phyloP scores from a whole-genome alignment of 1,140 invertebrate species.

The Ruditapes philippinarum region DNA sequence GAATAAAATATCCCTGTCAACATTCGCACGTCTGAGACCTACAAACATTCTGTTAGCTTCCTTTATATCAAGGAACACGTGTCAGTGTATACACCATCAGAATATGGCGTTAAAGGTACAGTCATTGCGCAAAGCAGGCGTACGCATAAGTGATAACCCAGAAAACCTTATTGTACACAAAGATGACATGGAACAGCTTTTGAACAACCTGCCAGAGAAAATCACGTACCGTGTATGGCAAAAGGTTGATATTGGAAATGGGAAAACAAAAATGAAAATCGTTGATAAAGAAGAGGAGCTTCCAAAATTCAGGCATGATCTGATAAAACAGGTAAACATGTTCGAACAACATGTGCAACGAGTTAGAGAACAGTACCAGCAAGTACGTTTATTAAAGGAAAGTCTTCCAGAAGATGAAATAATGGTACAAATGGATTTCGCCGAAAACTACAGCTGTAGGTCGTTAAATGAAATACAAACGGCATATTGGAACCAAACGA shows the following conservation, averaged over 20 bases:
- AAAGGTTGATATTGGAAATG: conserved; percentile 45
- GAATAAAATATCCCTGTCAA: conserved; percentile 16
- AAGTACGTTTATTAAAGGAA: conserved; percentile 49
- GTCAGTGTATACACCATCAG: conserved; percentile 54
- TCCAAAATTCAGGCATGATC: neutral
- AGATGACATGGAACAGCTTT: conserved; percentile 27
- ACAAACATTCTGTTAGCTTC: conserved; percentile 30
- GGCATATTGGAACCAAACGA: conserved; percentile 61
- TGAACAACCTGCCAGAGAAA: neutral
- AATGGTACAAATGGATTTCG: conserved; percentile 69
- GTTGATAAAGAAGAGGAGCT: conserved; percentile 6
- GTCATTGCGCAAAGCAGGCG: neutral
- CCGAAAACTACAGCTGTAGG: conserved; percentile 59
- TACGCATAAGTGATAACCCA: conserved; percentile 1
- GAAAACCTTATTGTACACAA: conserved; percentile 3
- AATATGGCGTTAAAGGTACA: conserved; percentile 54
- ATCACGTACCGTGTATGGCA: conserved; percentile 9
- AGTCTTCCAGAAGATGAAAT: conserved; percentile 28
- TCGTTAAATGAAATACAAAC: conserved; percentile 65
- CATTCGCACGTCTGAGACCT: conserved; percentile 35
- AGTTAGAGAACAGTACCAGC: conserved; percentile 53
- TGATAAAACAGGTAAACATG: neutral
- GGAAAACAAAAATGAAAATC: conserved; percentile 40
- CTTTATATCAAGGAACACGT: conserved; percentile 56
- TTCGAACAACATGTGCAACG: conserved; percentile 39